Conservation (phyloP, 2,888 invertebrate genomes). For the Latheticus oryzae region DNA sequence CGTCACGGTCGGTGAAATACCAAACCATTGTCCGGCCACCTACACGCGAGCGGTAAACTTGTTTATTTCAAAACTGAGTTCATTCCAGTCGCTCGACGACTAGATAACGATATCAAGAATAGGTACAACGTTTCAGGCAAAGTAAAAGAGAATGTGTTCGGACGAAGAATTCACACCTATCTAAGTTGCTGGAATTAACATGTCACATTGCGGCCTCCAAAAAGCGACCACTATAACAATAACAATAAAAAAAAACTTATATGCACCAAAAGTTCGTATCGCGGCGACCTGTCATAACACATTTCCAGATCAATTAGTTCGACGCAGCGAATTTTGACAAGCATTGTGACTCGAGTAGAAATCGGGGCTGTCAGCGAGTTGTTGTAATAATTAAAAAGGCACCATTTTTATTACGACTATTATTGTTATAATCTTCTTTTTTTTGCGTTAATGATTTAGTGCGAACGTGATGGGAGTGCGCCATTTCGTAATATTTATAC, state of each 20-base stretch:
- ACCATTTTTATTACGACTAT: constrained; percentile 16
- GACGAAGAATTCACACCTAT: constrained; percentile 38
- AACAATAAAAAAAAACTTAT: constrained; percentile 19
- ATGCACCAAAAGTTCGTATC: constrained; percentile 21
- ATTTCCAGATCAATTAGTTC: constrained; percentile 41
- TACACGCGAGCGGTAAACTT: constrained; percentile 44
- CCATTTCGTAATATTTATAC: constrained; percentile 47
- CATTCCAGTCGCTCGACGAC: constrained; percentile 38
- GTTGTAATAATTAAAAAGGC: constrained; percentile 32
- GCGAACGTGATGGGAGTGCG: constrained; percentile 30
- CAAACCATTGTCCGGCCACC: constrained; percentile 43
- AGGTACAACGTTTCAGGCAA: constrained; percentile 39
- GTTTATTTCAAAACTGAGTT: constrained; percentile 44
- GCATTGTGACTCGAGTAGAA: constrained; percentile 36
- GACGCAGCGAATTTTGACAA: constrained; percentile 38
- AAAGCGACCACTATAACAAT: too few relatives aligned
- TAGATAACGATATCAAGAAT: constrained; percentile 44
- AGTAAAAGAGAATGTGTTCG: constrained; percentile 38
- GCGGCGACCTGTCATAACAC: constrained; percentile 40
- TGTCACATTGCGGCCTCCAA: too few relatives aligned
- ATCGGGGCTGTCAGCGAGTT: constrained; percentile 26
- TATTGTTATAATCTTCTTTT: constrained; percentile 4
- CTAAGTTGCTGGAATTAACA: constrained; percentile 37
- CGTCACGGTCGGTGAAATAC: constrained; percentile 36
- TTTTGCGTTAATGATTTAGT: constrained; percentile 12